A percentile compares a stretch with the other conserved stretches of the same genome.
Evolutionary conservation across 1,140 invertebrate genomes (phyloP).

Genomic region (Venturia canescens): DNA sequence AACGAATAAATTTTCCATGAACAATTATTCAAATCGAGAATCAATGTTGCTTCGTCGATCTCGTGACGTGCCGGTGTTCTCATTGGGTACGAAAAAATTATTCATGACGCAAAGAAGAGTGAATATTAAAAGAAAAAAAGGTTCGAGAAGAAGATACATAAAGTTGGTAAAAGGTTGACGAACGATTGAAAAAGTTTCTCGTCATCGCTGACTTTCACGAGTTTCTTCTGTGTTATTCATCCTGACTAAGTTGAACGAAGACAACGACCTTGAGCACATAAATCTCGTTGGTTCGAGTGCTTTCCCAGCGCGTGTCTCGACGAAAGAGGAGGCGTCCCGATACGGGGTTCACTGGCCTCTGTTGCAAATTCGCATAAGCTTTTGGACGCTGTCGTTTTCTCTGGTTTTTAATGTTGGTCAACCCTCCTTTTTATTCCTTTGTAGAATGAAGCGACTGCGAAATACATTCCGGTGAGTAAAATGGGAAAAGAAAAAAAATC

Average conservation of each 20-base stretch:
- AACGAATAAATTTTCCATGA: too few relatives aligned
- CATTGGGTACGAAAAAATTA: too few relatives aligned
- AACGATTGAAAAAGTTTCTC: constrained; percentile 2
- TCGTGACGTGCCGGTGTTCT: too few relatives aligned
- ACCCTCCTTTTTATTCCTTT: neutral
- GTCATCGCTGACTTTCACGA: constrained; percentile 1
- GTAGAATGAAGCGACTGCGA: neutral
- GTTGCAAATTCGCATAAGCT: neutral
- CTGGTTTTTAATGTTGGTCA: neutral
- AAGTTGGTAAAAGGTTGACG: too few relatives aligned
- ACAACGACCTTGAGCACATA: neutral
- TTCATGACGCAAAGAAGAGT: too few relatives aligned
- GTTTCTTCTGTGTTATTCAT: neutral
- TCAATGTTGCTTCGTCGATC: too few relatives aligned
- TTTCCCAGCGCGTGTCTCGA: neutral
- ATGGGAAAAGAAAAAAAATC: too few relatives aligned
- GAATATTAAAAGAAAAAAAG: too few relatives aligned
- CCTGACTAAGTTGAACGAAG: neutral
- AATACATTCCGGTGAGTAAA: too few relatives aligned
- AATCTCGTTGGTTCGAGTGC: neutral
- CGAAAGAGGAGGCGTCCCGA: neutral
- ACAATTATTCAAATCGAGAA: too few relatives aligned
- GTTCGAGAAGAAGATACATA: too few relatives aligned
- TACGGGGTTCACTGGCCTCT: neutral
- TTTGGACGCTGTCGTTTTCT: neutral